phyloP scores from a whole-genome alignment of 1,140 invertebrate genomes.

The Nomia melanderi region DNA sequence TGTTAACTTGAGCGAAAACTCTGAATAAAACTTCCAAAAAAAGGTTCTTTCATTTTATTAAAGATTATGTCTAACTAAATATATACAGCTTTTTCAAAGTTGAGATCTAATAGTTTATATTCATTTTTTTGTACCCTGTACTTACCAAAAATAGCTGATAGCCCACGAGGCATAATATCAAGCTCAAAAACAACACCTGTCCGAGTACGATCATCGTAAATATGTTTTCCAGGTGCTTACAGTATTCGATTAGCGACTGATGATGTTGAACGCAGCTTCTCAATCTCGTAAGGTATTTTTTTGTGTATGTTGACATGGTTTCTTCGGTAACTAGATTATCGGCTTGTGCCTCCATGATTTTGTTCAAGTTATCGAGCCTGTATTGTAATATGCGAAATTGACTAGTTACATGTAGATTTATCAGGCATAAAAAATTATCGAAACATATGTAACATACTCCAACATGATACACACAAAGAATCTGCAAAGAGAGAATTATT shows the following conservation, averaged over 20 bases:
- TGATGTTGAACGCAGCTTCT: conserved; percentile 42
- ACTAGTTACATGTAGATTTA: conserved; percentile 44
- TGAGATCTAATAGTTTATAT: no score
- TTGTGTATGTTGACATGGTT: not conserved
- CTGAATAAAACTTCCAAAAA: no score
- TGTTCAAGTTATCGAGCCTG: conserved; percentile 10
- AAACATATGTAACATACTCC: conserved; percentile 57
- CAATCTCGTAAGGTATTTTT: conserved; percentile 9
- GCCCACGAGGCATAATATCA: conserved; percentile 52
- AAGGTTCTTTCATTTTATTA: no score
- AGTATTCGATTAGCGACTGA: conserved; percentile 39
- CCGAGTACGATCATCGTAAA: conserved; percentile 41
- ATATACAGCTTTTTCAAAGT: no score
- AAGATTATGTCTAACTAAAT: no score
- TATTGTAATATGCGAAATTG: conserved; percentile 62
- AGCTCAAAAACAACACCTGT: conserved; percentile 47
- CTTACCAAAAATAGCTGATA: conserved; percentile 55
- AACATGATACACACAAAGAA: conserved; percentile 39
- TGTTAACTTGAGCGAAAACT: no score
- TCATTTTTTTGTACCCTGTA: not conserved
- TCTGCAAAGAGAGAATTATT: conserved; percentile 2
- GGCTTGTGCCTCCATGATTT: no score
- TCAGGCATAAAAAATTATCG: conserved; percentile 54
- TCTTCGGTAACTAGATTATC: no score
- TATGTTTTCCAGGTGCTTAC: conserved; percentile 32